A percentile compares a stretch with the other conserved stretches of the same genome.
phyloP scores from a whole-genome alignment of 1,140 invertebrate species.

The Pectinophora gossypiella region DNA sequence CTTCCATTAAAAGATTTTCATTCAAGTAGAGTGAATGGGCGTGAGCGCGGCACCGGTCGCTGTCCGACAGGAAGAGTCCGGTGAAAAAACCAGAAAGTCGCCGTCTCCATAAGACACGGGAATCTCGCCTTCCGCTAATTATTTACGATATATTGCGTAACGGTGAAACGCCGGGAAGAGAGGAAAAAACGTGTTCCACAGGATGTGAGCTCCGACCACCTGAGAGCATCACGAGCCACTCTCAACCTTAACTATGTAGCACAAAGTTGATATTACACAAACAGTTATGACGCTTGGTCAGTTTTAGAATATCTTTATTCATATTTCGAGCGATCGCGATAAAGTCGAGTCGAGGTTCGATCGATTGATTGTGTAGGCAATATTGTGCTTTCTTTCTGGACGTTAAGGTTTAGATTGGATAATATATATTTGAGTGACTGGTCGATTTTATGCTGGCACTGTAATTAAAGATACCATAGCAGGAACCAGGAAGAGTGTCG shows the following conservation, averaged over 20 bases:
- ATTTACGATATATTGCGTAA: conserved; percentile 75
- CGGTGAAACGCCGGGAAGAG: conserved; percentile 72
- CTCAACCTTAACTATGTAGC: conserved; percentile 25
- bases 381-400: conserved; percentile 23
- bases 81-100: conserved; percentile 57
- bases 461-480: conserved; percentile 71
- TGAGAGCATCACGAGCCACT: conserved; percentile 25
- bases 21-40: neutral
- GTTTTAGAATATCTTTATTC: conserved; percentile 70
- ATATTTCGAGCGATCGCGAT: conserved; percentile 65
- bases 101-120: conserved; percentile 71
- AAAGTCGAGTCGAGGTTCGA: conserved; percentile 50
- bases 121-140: conserved; percentile 74
- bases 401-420: neutral
- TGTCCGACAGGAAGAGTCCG: conserved; percentile 49
- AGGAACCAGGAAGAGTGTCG: conserved; percentile 74
- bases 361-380: conserved; percentile 30
- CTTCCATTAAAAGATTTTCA: neutral
- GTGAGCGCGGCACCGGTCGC: neutral
- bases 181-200: conserved; percentile 65
- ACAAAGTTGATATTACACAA: too few relatives aligned
- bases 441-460: conserved; percentile 51
- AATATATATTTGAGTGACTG: conserved; percentile 17
- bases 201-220: conserved; percentile 48
- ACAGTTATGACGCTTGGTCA: conserved; percentile 24